Conservation (phyloP, 2,888 invertebrate species). For the Agrilus biguttatus region DNA sequence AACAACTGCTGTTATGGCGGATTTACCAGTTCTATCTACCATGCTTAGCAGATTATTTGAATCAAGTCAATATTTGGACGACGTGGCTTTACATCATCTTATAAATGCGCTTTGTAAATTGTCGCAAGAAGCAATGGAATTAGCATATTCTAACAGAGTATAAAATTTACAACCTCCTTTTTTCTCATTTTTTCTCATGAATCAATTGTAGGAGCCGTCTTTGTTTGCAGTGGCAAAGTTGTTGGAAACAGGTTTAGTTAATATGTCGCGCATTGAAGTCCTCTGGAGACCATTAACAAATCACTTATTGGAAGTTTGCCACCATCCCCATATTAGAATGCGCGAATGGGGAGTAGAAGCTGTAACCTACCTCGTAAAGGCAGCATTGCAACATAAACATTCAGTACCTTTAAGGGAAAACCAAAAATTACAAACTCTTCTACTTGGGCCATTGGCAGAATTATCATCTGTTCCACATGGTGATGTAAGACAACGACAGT, state of each 20-base stretch:
- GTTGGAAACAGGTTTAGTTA: slow-evolving; percentile 93
- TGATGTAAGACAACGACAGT: slow-evolving; percentile 86
- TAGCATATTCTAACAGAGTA: slow-evolving; percentile 87
- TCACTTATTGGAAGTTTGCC: slow-evolving; percentile 91
- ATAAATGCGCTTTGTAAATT: slow-evolving; percentile 93
- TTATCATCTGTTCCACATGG: slow-evolving; percentile 79
- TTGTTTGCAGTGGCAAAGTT: slow-evolving; percentile 94
- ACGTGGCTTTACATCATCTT: slow-evolving; percentile 87
- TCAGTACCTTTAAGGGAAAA: slow-evolving; percentile 70
- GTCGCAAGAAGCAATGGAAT: slow-evolving; percentile 92
- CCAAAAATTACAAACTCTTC: slow-evolving; percentile 72
- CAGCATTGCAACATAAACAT: slow-evolving; percentile 78
- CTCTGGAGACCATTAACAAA: slow-evolving; percentile 91
- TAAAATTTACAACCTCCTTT: slow-evolving; percentile 14
- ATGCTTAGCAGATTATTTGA: slow-evolving; percentile 90
- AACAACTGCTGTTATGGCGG: slow-evolving; percentile 93
- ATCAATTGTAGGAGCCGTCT: slow-evolving; percentile 66
- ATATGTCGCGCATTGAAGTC: slow-evolving; percentile 83
- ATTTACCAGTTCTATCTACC: slow-evolving; percentile 77
- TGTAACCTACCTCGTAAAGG: slow-evolving; percentile 83
- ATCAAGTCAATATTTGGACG: slow-evolving; percentile 84
- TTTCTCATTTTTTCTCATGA: neutral
- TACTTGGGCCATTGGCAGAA: slow-evolving; percentile 83
- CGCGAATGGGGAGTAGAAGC: slow-evolving; percentile 97
- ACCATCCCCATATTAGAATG: slow-evolving; percentile 89